Percentiles rank a stretch among this genome's conserved stretches.
Evolutionary conservation across 2,888 invertebrate genomes (phyloP).

Genomic region (Adela reaumurella): DNA sequence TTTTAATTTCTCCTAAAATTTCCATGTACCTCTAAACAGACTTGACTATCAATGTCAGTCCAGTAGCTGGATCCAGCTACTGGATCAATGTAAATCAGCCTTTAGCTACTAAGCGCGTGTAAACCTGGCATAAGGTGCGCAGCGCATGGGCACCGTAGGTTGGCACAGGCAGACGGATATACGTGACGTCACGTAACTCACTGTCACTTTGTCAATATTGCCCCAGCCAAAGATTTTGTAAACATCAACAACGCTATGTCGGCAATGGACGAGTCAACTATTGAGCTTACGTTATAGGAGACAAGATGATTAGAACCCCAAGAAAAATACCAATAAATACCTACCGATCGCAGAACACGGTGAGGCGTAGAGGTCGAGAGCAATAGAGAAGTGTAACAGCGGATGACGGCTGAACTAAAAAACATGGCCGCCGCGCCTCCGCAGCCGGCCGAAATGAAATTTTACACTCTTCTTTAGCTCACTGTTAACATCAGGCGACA

Average conservation of each 20-base stretch:
- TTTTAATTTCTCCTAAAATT: too few species aligned
- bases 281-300: background rate
- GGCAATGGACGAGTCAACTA: background rate
- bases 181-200: background rate
- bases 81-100: too few species aligned
- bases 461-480: slow-evolving; percentile 22
- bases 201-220: background rate
- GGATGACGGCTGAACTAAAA: slow-evolving; percentile 52
- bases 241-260: background rate
- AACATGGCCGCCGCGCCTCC: slow-evolving; percentile 52
- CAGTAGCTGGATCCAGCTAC: too few species aligned
- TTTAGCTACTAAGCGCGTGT: too few species aligned
- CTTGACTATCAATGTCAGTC: too few species aligned
- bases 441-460: slow-evolving; percentile 43
- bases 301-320: background rate
- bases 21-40: too few species aligned
- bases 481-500: slow-evolving; percentile 22
- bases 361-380: slow-evolving; percentile 15
- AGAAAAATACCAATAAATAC: background rate
- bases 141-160: background rate
- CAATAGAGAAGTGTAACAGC: slow-evolving; percentile 16
- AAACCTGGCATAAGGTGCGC: too few species aligned
- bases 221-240: background rate
- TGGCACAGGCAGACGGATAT: background rate
- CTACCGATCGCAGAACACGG: slow-evolving; percentile 25